A percentile compares a stretch with the other conserved stretches of the same genome.
Conservation (phyloP, 1,140 invertebrate species). For the Wasmannia auropunctata region DNA sequence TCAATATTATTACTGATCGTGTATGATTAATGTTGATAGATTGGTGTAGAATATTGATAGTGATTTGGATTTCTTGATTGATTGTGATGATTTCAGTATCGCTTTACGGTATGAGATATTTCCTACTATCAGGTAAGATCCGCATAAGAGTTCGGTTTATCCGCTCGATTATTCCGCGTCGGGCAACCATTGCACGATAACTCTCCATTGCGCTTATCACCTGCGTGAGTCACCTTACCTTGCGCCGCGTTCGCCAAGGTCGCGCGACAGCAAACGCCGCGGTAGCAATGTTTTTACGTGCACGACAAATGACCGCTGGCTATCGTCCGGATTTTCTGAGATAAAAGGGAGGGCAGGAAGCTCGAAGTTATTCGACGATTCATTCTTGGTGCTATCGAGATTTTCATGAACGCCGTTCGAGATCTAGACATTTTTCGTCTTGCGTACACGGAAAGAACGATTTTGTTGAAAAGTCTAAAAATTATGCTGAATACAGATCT, state of each 20-base stretch:
- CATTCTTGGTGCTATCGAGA: background rate
- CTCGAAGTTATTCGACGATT: background rate
- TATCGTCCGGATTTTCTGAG: background rate
- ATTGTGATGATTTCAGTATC: too few species aligned
- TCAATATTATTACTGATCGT: too few species aligned
- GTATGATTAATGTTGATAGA: too few species aligned
- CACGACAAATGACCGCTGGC: background rate
- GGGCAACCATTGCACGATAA: slow-evolving; percentile 3
- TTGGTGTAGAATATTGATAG: too few species aligned
- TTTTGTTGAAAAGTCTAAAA: too few species aligned
- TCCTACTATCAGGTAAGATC: too few species aligned
- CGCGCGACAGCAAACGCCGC: background rate
- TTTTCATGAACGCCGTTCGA: background rate
- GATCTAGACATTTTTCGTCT: background rate
- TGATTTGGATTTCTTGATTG: too few species aligned
- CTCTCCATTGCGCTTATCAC: slow-evolving; percentile 30
- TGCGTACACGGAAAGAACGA: too few species aligned
- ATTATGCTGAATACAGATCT: too few species aligned
- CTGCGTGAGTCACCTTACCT: slow-evolving; percentile 28
- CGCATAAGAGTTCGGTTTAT: slow-evolving; percentile 7
- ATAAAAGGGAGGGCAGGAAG: background rate
- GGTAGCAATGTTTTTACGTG: background rate
- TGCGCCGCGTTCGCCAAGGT: slow-evolving; percentile 10
- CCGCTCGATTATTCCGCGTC: background rate
- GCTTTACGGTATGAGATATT: too few species aligned